phyloP scores from a whole-genome alignment of 2,888 invertebrate species.

The Stenodera caucasica region DNA sequence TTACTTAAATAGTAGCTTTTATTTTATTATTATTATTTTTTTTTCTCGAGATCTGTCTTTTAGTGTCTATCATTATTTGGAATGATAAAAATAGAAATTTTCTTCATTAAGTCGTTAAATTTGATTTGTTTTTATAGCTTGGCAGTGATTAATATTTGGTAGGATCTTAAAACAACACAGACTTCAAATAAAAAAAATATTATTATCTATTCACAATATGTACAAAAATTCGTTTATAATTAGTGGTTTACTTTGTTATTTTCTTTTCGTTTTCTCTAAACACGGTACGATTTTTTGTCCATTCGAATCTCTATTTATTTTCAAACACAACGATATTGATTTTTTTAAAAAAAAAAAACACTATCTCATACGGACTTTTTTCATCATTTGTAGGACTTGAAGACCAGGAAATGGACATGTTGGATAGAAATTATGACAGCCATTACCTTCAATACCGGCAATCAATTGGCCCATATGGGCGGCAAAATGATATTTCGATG shows the following conservation, averaged over 20 bases:
- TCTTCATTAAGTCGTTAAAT: slow-evolving; percentile 6
- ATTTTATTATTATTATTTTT: slow-evolving; percentile 7
- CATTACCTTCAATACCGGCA: slow-evolving; percentile 66
- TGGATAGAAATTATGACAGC: slow-evolving; percentile 69
- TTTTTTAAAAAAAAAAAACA: too few relatives aligned
- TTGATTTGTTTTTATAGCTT: slow-evolving; percentile 4
- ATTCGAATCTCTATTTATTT: too few relatives aligned
- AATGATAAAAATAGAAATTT: slow-evolving; percentile 5
- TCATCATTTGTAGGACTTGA: slow-evolving; percentile 66
- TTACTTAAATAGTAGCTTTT: slow-evolving; percentile 20
- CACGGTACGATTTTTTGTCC: too few relatives aligned
- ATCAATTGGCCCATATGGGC: slow-evolving; percentile 71
- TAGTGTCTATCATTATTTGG: slow-evolving; percentile 3
- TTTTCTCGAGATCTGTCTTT: neutral
- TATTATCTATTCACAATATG: slow-evolving; percentile 21
- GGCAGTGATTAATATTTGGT: slow-evolving; percentile 5
- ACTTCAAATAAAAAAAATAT: slow-evolving; percentile 4
- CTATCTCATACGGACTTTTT: slow-evolving; percentile 59
- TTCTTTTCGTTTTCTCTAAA: too few relatives aligned
- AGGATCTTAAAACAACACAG: slow-evolving; percentile 1
- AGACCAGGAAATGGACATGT: slow-evolving; percentile 66
- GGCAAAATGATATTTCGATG: slow-evolving; percentile 67
- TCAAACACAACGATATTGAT: too few relatives aligned
- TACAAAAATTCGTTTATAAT: slow-evolving; percentile 15
- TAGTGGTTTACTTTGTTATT: neutral